A percentile compares a stretch with the other conserved stretches of the same genome.
Evolutionary conservation across 2,113 vertebrate genomes (phyloP).

Genomic region (Microcebus lehilahytsara): DNA sequence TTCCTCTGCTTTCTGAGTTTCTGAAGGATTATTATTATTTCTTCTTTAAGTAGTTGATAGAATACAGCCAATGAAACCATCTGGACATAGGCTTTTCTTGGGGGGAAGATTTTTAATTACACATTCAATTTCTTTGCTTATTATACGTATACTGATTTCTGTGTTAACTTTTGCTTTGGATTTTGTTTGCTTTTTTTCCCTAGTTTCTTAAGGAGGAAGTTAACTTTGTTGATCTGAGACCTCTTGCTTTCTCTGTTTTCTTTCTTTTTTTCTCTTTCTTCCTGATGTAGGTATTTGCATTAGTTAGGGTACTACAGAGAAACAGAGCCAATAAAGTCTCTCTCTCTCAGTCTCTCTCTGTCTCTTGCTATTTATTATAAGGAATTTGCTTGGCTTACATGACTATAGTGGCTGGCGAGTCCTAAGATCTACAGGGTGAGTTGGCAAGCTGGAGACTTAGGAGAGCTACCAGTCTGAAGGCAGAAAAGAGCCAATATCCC

Average conservation of each 20-base stretch:
- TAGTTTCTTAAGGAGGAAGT: neutral
- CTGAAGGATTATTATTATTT: neutral
- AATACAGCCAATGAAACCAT: neutral
- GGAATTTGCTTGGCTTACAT: neutral
- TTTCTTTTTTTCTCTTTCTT: neutral
- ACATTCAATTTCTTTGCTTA: neutral
- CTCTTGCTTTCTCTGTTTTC: neutral
- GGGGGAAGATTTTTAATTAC: neutral
- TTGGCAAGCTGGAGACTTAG: neutral
- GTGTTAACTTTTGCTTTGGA: neutral
- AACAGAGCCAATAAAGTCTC: neutral
- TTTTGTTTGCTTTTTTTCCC: neutral
- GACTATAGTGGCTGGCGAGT: neutral
- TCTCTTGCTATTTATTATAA: neutral
- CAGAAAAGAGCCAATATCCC: neutral
- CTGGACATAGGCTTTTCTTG: neutral
- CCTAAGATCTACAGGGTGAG: neutral
- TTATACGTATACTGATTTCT: neutral
- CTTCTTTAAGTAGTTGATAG: slow-evolving; percentile 10
- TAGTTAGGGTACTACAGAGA: neutral
- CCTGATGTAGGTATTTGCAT: neutral
- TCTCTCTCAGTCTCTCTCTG: neutral
- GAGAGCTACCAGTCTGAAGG: neutral
- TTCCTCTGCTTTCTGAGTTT: neutral
- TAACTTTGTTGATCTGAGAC: neutral